Conservation (phyloP, 2,888 invertebrate species). For the Hirtodrosophila duncani region DNA sequence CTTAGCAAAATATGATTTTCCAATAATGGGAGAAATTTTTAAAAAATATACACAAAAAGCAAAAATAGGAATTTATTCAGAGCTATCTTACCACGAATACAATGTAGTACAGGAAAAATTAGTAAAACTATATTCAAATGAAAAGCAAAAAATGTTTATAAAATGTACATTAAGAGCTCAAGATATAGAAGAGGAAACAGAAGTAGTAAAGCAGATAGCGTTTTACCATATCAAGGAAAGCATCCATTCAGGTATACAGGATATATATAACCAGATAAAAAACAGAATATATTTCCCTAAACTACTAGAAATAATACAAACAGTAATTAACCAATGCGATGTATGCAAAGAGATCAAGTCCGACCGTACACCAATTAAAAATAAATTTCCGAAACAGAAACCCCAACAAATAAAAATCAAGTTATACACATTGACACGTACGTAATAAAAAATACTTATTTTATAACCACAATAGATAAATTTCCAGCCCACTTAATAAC, state of each 20-base stretch:
- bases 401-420: too few relatives aligned
- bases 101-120: conserved; percentile 8
- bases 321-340: conserved; percentile 32
- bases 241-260: conserved; percentile 37
- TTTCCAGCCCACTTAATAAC: too few relatives aligned
- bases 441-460: too few relatives aligned
- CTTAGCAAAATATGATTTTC: background rate
- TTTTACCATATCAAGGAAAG: too few relatives aligned
- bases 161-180: conserved; percentile 5
- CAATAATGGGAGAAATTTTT: conserved; percentile 1
- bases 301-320: conserved; percentile 30
- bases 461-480: too few relatives aligned
- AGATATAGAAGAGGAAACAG: too few relatives aligned
- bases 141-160: conserved; percentile 2
- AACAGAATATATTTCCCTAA: conserved; percentile 42
- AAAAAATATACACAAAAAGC: background rate
- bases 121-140: conserved; percentile 5
- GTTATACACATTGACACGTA: too few relatives aligned
- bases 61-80: conserved; percentile 5
- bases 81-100: conserved; percentile 2
- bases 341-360: conserved; percentile 33
- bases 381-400: too few relatives aligned
- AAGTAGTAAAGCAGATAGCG: too few relatives aligned
- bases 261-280: conserved; percentile 39
- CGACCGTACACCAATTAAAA: too few relatives aligned